Percentiles rank a stretch among this genome's conserved stretches.
Conservation (phyloP, 2,797 vertebrate species). For the Chrosomus eos region DNA sequence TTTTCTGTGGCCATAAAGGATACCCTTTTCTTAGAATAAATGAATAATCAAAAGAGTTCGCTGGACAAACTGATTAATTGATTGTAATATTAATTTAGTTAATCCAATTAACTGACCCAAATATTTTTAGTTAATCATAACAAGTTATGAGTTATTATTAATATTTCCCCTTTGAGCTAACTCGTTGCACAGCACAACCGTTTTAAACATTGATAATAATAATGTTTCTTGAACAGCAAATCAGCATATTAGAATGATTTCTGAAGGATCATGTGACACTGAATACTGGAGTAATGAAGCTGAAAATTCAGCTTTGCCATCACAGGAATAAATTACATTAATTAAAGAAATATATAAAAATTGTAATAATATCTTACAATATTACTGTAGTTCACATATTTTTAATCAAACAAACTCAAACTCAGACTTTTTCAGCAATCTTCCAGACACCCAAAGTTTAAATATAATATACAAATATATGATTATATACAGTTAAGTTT, state of each 20-base stretch:
- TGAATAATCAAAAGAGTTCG: no score
- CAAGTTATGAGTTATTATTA: no score
- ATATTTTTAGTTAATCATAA: no score
- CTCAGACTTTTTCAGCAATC: neutral
- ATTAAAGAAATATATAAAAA: neutral
- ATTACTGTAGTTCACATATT: neutral
- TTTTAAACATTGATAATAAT: neutral
- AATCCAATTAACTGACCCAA: no score
- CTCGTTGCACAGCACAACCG: no score
- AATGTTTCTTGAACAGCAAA: neutral
- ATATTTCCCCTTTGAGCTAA: no score
- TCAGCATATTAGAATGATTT: neutral
- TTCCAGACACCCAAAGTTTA: neutral
- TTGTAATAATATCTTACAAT: neutral
- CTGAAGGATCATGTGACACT: neutral
- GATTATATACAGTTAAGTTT: neutral
- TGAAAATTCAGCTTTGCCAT: neutral
- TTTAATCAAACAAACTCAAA: neutral
- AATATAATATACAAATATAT: neutral
- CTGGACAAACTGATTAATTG: no score
- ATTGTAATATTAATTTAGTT: no score
- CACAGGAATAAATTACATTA: neutral
- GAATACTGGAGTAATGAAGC: neutral
- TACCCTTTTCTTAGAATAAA: no score
- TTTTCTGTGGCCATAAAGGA: no score